Percentiles rank a stretch among this genome's conserved stretches.
Conservation (phyloP, 2,113 vertebrate genomes). For the Myrmophylax atrothorax region DNA sequence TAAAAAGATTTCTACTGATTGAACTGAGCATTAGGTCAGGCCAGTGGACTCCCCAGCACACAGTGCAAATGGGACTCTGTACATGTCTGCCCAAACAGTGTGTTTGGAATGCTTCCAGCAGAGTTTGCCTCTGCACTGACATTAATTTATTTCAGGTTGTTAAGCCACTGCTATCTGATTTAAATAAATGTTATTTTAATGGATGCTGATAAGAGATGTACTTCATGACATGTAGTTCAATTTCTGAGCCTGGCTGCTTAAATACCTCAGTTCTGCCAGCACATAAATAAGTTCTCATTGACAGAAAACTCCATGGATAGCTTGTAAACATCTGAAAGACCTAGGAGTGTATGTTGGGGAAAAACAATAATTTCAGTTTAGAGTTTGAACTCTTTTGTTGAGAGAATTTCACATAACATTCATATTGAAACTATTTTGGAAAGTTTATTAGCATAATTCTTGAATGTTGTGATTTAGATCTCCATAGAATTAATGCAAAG, state of each 20-base stretch:
- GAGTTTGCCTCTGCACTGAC: conserved; percentile 10
- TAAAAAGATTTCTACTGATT: background rate
- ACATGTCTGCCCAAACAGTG: background rate
- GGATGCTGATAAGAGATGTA: background rate
- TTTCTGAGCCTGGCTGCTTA: background rate
- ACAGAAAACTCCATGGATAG: background rate
- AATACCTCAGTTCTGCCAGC: background rate
- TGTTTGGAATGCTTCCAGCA: background rate
- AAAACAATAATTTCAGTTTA: background rate
- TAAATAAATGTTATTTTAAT: conserved; percentile 45
- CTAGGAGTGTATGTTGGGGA: background rate
- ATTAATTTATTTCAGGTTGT: conserved; percentile 23
- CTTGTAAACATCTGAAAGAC: background rate
- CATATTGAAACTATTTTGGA: background rate
- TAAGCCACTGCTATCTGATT: background rate
- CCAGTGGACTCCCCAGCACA: background rate
- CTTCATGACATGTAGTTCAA: background rate
- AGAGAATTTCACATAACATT: background rate
- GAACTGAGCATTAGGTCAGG: background rate
- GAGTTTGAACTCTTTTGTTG: background rate
- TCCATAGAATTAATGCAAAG: background rate
- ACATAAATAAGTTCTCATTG: background rate
- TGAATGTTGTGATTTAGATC: background rate
- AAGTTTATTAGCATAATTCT: background rate
- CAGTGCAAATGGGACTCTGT: background rate